Base-by-base conservation (phyloP, 2,113 vertebrate genomes). In the Melanocharis versteri region DNA sequence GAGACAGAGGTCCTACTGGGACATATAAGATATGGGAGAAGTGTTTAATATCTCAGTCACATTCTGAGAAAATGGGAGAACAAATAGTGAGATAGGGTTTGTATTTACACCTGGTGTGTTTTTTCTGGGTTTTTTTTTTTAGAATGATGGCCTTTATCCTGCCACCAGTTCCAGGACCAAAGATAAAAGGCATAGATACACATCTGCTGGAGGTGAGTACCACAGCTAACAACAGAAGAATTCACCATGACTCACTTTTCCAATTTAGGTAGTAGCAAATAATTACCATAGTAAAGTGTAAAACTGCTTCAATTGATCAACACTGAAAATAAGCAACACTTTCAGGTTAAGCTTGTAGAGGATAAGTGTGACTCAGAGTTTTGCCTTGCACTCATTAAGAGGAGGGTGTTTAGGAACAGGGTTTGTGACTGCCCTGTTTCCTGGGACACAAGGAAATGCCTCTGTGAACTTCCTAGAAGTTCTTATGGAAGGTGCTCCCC, bases 131-230 rank as follows among this genome's bases (percentile, higher is more conserved):
- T 65, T 75, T 90, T 65, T 75, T 90, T 94, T 98, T 61, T 44
- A 99, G 99, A 94, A 97, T 99, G 98, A 97, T 99, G 96, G 97
- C 98, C 69, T 99, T 97, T 81, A 97, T 99, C 80, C 96, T 99
- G 62, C 99, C 99, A 20, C 99, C 99, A 27, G 98, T 99, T 92
- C 99, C 99, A 6, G 99, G 99, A 87, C 99, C 99, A 9, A 99
- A 99, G 97, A 99, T 99, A 95, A 99, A 98, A 98, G 99, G 99
- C 96, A 98, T 99, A 97, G 99, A 99, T 96, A 96, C 98, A 45
- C 98, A 99, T 81, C 98, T 99, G 39, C 97, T 99, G 23, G 99
- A 99, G 98, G 99, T 99, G 97, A 98, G 95, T 75, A 62, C 11
- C 42, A 65, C 30, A 60, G 10, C 33, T 40, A 81, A 71, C 37